Conservation (phyloP, 2,797 vertebrate genomes). For the Kryptolebias ocellatus region DNA sequence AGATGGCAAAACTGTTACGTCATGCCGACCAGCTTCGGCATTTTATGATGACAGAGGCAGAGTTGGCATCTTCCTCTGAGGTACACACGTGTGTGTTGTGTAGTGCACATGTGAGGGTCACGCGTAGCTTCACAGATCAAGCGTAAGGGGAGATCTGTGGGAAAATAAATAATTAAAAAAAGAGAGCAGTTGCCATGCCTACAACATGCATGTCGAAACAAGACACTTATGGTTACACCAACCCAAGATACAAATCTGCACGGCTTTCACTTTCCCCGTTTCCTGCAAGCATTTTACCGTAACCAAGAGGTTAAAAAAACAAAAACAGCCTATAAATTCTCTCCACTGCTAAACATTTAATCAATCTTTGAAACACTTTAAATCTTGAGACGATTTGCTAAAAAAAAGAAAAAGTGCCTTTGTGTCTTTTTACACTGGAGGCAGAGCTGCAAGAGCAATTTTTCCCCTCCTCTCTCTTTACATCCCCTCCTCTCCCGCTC, state of each 20-base stretch:
- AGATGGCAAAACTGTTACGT: background rate
- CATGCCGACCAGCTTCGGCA: background rate
- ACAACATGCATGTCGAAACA: constrained; percentile 61
- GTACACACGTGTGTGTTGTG: background rate
- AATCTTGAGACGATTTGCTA: constrained; percentile 30
- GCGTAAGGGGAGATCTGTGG: constrained; percentile 24
- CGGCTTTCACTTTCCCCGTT: constrained; percentile 39
- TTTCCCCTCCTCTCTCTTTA: constrained; percentile 3
- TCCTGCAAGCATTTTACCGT: constrained; percentile 26
- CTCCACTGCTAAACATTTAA: constrained; percentile 66
- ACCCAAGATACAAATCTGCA: constrained; percentile 27
- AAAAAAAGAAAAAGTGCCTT: constrained; percentile 1
- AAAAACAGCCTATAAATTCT: constrained; percentile 47
- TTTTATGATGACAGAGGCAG: constrained; percentile 11
- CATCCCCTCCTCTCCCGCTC: constrained; percentile 7
- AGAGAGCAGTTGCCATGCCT: constrained; percentile 66
- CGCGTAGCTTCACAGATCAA: constrained; percentile 41
- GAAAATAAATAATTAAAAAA: background rate
- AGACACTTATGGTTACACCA: constrained; percentile 35
- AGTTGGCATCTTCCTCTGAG: background rate
- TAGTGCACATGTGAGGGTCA: background rate
- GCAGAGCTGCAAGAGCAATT: constrained; percentile 10
- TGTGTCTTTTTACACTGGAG: constrained; percentile 11
- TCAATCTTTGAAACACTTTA: constrained; percentile 53
- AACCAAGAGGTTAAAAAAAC: constrained; percentile 65